Evolutionary conservation across 2,888 invertebrate species (phyloP).

Genomic region (Athripsodes cinereus): DNA sequence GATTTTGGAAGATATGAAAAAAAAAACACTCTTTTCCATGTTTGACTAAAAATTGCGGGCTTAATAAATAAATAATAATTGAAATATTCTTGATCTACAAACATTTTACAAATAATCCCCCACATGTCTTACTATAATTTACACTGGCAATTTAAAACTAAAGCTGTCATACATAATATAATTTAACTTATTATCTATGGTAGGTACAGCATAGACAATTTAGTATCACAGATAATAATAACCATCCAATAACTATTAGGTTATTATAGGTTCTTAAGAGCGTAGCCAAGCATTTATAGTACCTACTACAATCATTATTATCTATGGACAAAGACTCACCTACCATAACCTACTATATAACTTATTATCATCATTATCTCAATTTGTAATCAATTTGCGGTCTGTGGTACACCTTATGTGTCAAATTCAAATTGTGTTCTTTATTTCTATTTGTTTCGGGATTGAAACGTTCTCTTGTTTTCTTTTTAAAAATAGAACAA

Average conservation of each 20-base stretch:
- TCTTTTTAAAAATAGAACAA: not conserved
- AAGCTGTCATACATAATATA: not conserved
- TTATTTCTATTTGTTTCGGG: not conserved
- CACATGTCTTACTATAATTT: not conserved
- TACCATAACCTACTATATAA: no score
- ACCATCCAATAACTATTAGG: not conserved
- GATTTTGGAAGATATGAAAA: no score
- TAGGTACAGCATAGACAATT: no score
- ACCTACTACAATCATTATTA: not conserved
- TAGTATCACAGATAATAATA: not conserved
- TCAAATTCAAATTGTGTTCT: not conserved
- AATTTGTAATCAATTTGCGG: constrained; percentile 2
- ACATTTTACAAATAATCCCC: not conserved
- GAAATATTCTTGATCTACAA: no score
- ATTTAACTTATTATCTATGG: not conserved
- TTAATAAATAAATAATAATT: no score
- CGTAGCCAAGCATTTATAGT: not conserved
- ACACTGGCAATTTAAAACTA: not conserved
- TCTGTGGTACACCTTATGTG: not conserved
- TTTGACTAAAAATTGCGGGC: no score
- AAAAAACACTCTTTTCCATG: no score
- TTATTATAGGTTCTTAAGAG: not conserved
- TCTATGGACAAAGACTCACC: not conserved
- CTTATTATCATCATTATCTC: constrained; percentile 1
- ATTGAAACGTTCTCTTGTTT: not conserved